Percentiles rank a stretch among this genome's conserved stretches.
These are phyloP conservation scores for Phoeniculus purpureus DNA, from an alignment of 2,797 vertebrate species.

Conservation along the genomic window DNA sequence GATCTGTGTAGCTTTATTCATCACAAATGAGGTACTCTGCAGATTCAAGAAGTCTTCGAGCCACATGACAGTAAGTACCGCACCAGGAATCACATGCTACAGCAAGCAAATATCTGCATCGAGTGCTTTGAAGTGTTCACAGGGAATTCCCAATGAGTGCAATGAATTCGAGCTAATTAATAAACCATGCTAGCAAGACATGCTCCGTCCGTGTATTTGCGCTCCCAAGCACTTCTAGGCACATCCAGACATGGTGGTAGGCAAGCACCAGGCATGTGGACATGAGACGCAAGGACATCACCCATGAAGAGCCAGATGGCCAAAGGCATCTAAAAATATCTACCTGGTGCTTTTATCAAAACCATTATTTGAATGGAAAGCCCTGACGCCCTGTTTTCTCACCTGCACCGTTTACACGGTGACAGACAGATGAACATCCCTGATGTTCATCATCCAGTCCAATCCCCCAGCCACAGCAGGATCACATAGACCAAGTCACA, in stretches of 20 bases:
- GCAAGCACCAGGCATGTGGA: neutral
- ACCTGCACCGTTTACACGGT: conserved; percentile 11
- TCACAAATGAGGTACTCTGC: neutral
- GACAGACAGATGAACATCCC: conserved; percentile 27
- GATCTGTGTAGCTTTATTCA: neutral
- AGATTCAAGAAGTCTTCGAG: neutral
- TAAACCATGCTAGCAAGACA: conserved; percentile 4
- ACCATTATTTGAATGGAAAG: neutral
- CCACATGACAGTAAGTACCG: neutral
- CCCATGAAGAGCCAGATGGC: neutral
- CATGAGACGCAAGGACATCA: neutral
- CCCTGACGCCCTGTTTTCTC: conserved; percentile 15
- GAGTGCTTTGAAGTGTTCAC: conserved; percentile 8
- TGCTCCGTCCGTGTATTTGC: neutral
- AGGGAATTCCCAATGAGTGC: conserved; percentile 53
- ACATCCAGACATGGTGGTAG: neutral
- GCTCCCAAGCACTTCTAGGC: neutral
- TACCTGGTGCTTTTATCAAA: neutral
- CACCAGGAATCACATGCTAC: neutral
- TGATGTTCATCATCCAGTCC: no score
- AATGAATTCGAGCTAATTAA: conserved; percentile 11
- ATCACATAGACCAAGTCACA: no score
- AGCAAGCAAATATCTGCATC: neutral
- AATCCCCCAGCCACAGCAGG: no score
- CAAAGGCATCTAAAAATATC: neutral